A percentile compares a stretch with the other conserved stretches of the same genome.
phyloP scores from a whole-genome alignment of 2,797 vertebrate species.

The Sebastes cheni region DNA sequence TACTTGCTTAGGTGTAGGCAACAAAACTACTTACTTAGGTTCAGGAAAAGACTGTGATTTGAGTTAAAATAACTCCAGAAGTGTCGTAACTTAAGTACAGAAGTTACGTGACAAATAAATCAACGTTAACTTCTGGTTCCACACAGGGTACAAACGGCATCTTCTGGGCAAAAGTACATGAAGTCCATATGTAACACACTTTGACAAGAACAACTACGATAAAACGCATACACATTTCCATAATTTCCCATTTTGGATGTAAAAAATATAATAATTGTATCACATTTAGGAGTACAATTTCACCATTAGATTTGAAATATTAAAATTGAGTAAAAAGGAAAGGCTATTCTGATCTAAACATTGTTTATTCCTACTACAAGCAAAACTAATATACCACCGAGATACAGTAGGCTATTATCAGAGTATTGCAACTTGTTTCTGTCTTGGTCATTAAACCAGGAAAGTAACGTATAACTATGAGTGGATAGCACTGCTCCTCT shows the following conservation, averaged over 20 bases:
- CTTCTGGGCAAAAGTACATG: rapidly evolving
- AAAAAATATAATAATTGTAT: neutral
- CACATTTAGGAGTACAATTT: neutral
- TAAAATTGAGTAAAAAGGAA: neutral
- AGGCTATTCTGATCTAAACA: neutral
- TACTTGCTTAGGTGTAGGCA: too few species aligned
- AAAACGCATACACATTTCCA: neutral
- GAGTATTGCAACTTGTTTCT: neutral
- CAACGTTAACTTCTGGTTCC: rapidly evolving
- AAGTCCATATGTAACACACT: too few species aligned
- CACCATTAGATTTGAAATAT: neutral
- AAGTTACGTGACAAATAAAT: too few species aligned
- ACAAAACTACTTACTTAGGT: too few species aligned
- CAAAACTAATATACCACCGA: neutral
- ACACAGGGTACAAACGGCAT: too few species aligned
- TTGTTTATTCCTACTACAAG: neutral
- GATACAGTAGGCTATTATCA: neutral
- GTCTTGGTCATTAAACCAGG: neutral
- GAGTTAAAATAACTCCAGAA: too few species aligned
- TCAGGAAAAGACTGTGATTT: too few species aligned
- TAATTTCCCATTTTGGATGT: neutral
- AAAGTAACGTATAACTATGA: neutral
- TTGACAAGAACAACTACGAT: neutral
- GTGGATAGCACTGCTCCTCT: constrained; percentile 30
- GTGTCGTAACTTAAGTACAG: too few species aligned